Conservation (phyloP, 2,888 invertebrate genomes). For the Pristionchus arcanus region DNA sequence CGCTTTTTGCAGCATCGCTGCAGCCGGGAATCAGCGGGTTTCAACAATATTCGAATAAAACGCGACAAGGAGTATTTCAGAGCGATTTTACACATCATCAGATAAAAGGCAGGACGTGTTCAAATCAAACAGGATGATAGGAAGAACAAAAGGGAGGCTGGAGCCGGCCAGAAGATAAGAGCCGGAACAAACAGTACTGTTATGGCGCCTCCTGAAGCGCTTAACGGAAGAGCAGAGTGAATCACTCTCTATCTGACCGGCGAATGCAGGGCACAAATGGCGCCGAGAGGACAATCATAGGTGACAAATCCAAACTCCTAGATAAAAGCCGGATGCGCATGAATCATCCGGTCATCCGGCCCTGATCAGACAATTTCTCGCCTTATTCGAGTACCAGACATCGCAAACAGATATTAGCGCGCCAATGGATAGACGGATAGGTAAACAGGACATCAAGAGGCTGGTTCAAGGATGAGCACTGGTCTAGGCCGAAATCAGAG, state of each 20-base stretch:
- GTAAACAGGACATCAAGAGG: not conserved
- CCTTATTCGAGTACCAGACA: not conserved
- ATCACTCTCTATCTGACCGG: not conserved
- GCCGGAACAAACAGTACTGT: conserved; percentile 22
- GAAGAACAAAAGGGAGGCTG: not conserved
- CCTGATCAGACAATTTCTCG: not conserved
- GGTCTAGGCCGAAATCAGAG: no score
- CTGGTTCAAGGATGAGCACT: not conserved
- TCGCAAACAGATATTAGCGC: not conserved
- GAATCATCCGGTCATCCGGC: not conserved
- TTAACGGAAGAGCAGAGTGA: not conserved
- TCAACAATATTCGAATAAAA: not conserved
- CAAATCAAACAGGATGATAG: not conserved
- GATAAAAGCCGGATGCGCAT: not conserved
- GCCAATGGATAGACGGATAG: not conserved
- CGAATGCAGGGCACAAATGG: not conserved
- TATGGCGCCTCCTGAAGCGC: not conserved
- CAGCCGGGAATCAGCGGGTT: not conserved
- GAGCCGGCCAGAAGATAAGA: not conserved
- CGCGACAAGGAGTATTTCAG: not conserved
- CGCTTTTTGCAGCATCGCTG: conserved; percentile 33
- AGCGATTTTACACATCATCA: not conserved
- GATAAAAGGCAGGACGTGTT: no score
- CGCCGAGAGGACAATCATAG: not conserved
- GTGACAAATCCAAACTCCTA: not conserved